Evolutionary conservation across 1,140 invertebrate species (phyloP).

Genomic region (Papilio xuthus): DNA sequence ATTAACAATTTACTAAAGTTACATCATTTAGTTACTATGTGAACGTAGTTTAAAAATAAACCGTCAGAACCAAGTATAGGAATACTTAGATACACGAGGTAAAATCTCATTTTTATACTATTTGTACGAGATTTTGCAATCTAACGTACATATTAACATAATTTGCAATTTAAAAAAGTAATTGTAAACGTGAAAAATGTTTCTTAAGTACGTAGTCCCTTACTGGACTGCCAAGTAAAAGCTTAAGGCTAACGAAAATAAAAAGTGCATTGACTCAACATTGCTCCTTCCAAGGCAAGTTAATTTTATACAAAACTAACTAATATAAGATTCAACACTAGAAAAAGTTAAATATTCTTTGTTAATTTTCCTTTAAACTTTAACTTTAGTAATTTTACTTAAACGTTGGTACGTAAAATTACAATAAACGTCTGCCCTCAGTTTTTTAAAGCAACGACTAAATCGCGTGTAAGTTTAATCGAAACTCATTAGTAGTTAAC

Average conservation of each 20-base stretch:
- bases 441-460: conserved; percentile 29
- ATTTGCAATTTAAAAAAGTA: neutral
- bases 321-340: neutral
- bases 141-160: neutral
- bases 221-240: neutral
- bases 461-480: conserved; percentile 38
- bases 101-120: neutral
- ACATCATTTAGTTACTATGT: too few species aligned
- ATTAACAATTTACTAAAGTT: too few species aligned
- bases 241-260: neutral
- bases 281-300: neutral
- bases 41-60: too few species aligned
- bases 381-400: conserved; percentile 11
- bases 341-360: neutral
- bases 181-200: neutral
- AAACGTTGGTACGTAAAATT: neutral
- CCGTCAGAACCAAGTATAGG: too few species aligned
- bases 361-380: conserved; percentile 9
- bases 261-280: neutral
- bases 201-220: neutral
- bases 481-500: conserved; percentile 34
- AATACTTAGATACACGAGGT: neutral
- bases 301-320: conserved; percentile 7
- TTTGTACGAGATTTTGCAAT: neutral
- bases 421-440: conserved; percentile 5